Evolutionary conservation across 2,888 invertebrate genomes (phyloP).

Genomic region (Drepanosiphum platanoidis): DNA sequence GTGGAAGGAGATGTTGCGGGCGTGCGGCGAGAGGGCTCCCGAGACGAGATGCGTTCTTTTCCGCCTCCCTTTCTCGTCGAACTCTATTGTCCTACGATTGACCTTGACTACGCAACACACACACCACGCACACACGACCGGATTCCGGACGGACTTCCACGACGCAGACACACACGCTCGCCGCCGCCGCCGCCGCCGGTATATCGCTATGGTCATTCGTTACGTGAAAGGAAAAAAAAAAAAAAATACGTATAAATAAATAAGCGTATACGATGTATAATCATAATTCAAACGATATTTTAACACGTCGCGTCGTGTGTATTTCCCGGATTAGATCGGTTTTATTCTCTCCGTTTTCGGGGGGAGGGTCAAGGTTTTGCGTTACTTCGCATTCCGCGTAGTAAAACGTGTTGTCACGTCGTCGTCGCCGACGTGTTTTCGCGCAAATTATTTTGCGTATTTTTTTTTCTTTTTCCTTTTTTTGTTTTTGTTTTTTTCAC

Average conservation of each 20-base stretch:
- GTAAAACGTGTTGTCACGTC: no score
- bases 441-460: no score
- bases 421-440: not conserved
- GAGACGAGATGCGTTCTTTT: constrained; percentile 59
- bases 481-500: not conserved
- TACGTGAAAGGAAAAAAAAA: constrained; percentile 2
- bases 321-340: constrained; percentile 1
- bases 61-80: constrained; percentile 51
- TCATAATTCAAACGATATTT: not conserved
- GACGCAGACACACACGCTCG: not conserved
- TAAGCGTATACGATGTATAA: no score
- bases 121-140: constrained; percentile 21
- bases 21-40: constrained; percentile 45
- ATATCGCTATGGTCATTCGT: not conserved
- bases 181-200: not conserved
- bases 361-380: constrained; percentile 45
- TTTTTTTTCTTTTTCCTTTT: no score
- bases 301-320: not conserved
- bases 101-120: constrained; percentile 50
- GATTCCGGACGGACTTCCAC: constrained; percentile 61
- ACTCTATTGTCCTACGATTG: constrained; percentile 61
- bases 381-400: constrained; percentile 38
- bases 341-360: not conserved
- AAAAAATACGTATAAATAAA: not conserved
- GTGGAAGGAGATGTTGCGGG: not conserved